Percentiles rank a stretch among this genome's conserved stretches.
phyloP scores from a whole-genome alignment of 2,888 invertebrate species.

The Andrena dorsata region DNA sequence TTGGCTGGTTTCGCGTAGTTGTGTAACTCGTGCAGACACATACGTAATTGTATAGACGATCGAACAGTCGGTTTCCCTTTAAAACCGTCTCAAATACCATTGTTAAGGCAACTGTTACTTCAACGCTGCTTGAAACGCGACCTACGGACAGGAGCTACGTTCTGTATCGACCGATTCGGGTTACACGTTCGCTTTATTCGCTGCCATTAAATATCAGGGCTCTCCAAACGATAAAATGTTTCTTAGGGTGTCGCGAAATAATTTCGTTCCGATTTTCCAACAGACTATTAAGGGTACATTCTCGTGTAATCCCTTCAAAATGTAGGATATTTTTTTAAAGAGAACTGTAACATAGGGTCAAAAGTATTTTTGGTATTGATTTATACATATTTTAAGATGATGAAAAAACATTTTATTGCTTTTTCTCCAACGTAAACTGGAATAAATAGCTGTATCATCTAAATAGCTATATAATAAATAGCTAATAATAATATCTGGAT shows the following conservation, averaged over 20 bases:
- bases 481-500: too few species aligned
- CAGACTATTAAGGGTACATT: too few species aligned
- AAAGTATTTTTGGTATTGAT: too few species aligned
- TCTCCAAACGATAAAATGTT: not conserved
- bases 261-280: too few species aligned
- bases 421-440: too few species aligned
- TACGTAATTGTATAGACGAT: slow-evolving; percentile 22
- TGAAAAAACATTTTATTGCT: too few species aligned
- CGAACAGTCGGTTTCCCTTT: slow-evolving; percentile 40
- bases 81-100: slow-evolving; percentile 13
- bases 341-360: too few species aligned
- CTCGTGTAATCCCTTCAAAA: too few species aligned
- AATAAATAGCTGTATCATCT: too few species aligned
- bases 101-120: not conserved
- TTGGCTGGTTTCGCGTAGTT: slow-evolving; percentile 29
- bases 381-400: too few species aligned
- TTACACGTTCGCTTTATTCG: slow-evolving; percentile 29
- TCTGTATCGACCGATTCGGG: slow-evolving; percentile 47
- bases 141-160: not conserved
- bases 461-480: too few species aligned
- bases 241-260: not conserved
- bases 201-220: slow-evolving; percentile 44
- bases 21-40: slow-evolving; percentile 49
- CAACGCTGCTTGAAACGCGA: slow-evolving; percentile 11
- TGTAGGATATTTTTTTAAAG: too few species aligned